These are phyloP conservation scores for Brassicogethes aeneus DNA, from an alignment of 2,888 invertebrate species.

Conservation along the genomic window DNA sequence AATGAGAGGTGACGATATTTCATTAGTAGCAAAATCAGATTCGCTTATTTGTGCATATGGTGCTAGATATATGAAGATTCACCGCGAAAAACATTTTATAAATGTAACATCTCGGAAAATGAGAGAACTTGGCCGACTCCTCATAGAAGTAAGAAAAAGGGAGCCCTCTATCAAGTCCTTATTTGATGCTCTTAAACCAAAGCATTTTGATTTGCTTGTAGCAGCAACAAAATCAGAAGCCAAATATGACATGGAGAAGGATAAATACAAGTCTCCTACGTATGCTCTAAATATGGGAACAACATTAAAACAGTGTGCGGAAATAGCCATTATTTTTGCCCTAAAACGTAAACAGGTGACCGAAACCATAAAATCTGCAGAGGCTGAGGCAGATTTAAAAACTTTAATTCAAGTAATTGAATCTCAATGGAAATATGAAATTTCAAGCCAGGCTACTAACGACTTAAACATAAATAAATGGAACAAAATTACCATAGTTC, in stretches of 20 bases:
- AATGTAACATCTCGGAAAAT: slow-evolving; percentile 13
- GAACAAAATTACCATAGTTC: slow-evolving; percentile 9
- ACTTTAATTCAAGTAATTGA: slow-evolving; percentile 12
- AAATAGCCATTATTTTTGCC: slow-evolving; percentile 7
- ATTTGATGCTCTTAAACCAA: slow-evolving; percentile 10
- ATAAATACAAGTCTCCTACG: slow-evolving; percentile 6
- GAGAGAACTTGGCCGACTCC: slow-evolving; percentile 5
- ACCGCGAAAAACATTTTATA: slow-evolving; percentile 14
- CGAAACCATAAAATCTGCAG: slow-evolving; percentile 3
- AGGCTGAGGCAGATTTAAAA: slow-evolving; percentile 14
- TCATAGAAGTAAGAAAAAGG: slow-evolving; percentile 10
- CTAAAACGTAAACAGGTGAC: slow-evolving; percentile 2
- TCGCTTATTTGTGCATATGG: slow-evolving; percentile 16
- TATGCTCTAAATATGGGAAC: slow-evolving; percentile 9
- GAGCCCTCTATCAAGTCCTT: too few relatives aligned
- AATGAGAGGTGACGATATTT: slow-evolving; percentile 14
- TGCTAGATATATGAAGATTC: slow-evolving; percentile 13
- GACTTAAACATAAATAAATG: slow-evolving; percentile 13
- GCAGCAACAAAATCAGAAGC: slow-evolving; percentile 5
- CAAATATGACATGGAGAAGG: slow-evolving; percentile 2
- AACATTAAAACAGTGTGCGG: slow-evolving; percentile 10
- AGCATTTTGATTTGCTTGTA: slow-evolving; percentile 11
- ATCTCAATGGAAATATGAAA: slow-evolving; percentile 14
- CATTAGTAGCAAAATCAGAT: slow-evolving; percentile 13
- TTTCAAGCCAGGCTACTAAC: slow-evolving; percentile 9